These are phyloP conservation scores for Stomatorhinus walkeri DNA, from an alignment of 2,797 vertebrate species.

Conservation along the genomic window DNA sequence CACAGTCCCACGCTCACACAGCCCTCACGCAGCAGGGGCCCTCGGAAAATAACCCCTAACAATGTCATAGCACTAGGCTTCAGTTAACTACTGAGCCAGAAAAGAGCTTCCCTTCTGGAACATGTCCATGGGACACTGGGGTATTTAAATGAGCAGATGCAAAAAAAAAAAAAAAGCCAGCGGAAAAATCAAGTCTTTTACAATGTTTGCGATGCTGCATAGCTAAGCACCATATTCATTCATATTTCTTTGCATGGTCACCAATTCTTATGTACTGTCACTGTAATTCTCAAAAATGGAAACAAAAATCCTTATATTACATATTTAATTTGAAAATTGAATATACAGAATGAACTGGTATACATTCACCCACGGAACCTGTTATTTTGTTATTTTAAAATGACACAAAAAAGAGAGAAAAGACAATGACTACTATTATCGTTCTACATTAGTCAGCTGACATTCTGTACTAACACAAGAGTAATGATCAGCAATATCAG, in stretches of 20 bases:
- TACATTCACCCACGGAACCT: neutral
- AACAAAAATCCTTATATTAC: neutral
- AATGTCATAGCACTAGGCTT: neutral
- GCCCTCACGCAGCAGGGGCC: neutral
- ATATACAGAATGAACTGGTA: neutral
- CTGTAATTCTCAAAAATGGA: neutral
- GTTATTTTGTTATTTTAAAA: neutral
- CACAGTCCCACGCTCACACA: neutral
- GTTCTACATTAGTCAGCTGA: neutral
- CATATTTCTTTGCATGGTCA: neutral
- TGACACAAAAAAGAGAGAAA: neutral
- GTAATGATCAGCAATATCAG: neutral
- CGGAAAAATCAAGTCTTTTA: neutral
- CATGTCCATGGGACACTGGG: neutral
- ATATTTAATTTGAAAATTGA: conserved; percentile 14
- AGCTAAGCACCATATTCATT: neutral
- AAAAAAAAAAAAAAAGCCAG: neutral
- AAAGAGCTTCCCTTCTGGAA: neutral
- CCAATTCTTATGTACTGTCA: neutral
- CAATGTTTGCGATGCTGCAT: neutral
- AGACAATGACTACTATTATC: neutral
- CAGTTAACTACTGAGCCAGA: neutral
- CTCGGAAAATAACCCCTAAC: neutral
- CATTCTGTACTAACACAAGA: neutral
- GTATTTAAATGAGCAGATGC: neutral